These are phyloP conservation scores for Chionomys nivalis DNA, from an alignment of 2,113 vertebrate species.

Conservation along the genomic window DNA sequence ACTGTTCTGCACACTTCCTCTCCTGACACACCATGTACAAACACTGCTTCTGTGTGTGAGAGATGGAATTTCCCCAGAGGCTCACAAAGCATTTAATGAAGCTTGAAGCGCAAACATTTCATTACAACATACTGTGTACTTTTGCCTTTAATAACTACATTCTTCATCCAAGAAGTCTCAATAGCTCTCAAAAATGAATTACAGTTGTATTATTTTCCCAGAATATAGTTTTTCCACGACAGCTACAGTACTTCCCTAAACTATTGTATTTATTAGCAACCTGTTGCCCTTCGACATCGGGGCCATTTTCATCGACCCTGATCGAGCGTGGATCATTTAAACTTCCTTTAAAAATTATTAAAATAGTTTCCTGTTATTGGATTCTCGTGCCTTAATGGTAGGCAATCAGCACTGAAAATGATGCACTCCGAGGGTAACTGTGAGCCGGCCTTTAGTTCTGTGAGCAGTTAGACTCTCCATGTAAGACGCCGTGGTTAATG, in stretches of 20 bases:
- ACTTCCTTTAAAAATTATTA: conserved; percentile 86
- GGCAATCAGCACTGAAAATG: conserved; percentile 41
- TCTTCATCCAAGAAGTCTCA: conserved; percentile 87
- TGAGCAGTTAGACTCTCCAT: conserved; percentile 1
- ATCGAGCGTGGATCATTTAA: conserved; percentile 84
- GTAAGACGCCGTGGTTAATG: conserved; percentile 8
- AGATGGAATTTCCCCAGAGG: conserved; percentile 87
- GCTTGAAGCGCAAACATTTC: conserved; percentile 88
- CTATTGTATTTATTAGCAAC: conserved; percentile 90
- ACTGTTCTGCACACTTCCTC: conserved; percentile 66
- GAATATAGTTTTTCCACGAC: conserved; percentile 85
- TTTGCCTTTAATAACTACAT: conserved; percentile 90
- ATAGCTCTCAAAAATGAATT: conserved; percentile 89
- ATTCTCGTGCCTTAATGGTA: conserved; percentile 69
- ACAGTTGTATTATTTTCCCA: conserved; percentile 86
- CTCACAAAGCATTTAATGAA: conserved; percentile 90
- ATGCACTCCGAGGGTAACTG: not conserved
- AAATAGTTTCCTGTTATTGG: conserved; percentile 78
- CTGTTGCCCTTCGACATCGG: conserved; percentile 85
- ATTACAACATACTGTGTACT: conserved; percentile 90
- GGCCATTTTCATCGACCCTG: conserved; percentile 85
- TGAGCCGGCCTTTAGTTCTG: conserved; percentile 39
- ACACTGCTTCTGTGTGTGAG: conserved; percentile 68
- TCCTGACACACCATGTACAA: conserved; percentile 73
- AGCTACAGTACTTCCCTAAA: conserved; percentile 85